Base-by-base conservation (phyloP, 2,888 invertebrate species). In the Chydorus sphaericus region DNA sequence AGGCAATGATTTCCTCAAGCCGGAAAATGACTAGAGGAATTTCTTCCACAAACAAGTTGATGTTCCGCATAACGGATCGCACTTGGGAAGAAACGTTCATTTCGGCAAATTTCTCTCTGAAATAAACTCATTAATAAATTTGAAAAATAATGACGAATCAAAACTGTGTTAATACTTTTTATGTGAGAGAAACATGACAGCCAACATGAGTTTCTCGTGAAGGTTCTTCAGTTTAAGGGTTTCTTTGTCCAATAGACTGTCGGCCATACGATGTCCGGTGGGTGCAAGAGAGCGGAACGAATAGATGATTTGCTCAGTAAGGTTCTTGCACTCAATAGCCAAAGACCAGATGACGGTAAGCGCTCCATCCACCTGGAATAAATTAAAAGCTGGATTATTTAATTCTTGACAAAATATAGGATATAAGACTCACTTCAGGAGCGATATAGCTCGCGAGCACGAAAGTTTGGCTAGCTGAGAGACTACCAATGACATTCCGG, bases 391-490 rank as follows among this genome's bases (percentile, higher is more conserved):
- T 3, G 23, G 5, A 26, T 20, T 39, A 6, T 44, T 16, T 14
- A 26, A 14, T 5, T 14, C n/a, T 5, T 26, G 39, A 16, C 28
- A 14, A 10, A 44, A 8, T 48, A 33, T 48, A 14, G 30, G 20
- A 36, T 31, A 5, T 36, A 36, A 36, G 18, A 59, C 63, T 65
- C 68, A 80, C 80, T 73, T 82, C 80, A 62, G 81, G 81, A 64
- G 80, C 79, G 62, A 81, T 71, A 69, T 78, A 80, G 39, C 75
- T 73, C 29, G 80, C 79, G 59, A 82, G 73, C 63, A 80, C 78
- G 59, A 76, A 71, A 62, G 79, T 71, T 64, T 81, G 79, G 16
- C 74, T 70, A 16, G 73, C 69, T 39, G 73, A 74, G 65, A 81
- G 73, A 44, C 74, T 72, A 55, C 75, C 73, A 62, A 80, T 76